These are phyloP conservation scores for Zelostemma sp. DNA, from an alignment of 1,140 invertebrate genomes.

Conservation along the genomic window DNA sequence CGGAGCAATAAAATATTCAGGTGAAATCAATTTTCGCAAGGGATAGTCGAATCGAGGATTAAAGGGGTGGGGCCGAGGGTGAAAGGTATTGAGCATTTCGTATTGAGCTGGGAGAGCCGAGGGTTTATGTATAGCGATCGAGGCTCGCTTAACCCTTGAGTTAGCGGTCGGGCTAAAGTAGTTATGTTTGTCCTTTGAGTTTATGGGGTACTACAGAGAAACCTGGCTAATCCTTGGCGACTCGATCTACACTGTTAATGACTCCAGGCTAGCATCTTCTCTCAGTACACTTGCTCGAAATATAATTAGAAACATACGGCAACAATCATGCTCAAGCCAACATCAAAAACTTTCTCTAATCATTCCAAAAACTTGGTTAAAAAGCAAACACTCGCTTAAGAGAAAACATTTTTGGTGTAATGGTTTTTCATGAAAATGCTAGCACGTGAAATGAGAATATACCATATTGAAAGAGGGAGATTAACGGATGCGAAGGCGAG, in stretches of 20 bases:
- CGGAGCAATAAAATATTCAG: conserved; percentile 67
- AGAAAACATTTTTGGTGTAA: too few relatives aligned
- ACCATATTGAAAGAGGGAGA: conserved; percentile 14
- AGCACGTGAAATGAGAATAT: not conserved
- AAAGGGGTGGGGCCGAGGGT: conserved; percentile 27
- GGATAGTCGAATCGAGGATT: conserved; percentile 19
- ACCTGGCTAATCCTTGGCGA: conserved; percentile 63
- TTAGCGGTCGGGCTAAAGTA: conserved; percentile 67
- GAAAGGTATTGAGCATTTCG: conserved; percentile 42
- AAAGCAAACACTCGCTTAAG: too few relatives aligned
- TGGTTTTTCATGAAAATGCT: not conserved
- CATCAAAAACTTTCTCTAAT: too few relatives aligned
- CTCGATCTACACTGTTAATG: conserved; percentile 65
- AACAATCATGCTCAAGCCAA: too few relatives aligned
- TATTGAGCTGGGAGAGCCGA: conserved; percentile 44
- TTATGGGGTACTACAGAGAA: conserved; percentile 57
- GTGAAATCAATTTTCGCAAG: conserved; percentile 64
- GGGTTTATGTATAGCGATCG: conserved; percentile 60
- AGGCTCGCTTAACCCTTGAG: conserved; percentile 69
- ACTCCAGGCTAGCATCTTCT: conserved; percentile 49
- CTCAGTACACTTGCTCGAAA: conserved; percentile 32
- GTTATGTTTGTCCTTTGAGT: conserved; percentile 71
- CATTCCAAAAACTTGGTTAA: too few relatives aligned
- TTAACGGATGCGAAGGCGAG: conserved; percentile 25
- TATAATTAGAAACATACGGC: conserved; percentile 39